Evolutionary conservation across 2,113 vertebrate species (phyloP), one percentile per base, ranked within the genome.

Genomic region (Caranx ignobilis): DNA sequence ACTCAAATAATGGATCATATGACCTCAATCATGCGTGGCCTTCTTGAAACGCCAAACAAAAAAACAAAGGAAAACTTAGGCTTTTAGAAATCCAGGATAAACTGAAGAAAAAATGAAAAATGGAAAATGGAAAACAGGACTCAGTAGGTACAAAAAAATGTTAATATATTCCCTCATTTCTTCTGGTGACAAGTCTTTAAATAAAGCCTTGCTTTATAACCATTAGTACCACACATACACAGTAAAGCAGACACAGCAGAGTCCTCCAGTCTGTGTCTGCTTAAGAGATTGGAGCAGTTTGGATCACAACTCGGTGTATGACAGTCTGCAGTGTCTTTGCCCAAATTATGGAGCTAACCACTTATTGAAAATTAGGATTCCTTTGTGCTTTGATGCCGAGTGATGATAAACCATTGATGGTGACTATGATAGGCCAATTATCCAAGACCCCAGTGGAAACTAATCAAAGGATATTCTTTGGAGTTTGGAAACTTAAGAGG

Each of bases 211-310:
- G 48, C 82, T 50, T 62, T 26, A 57, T 66, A 79, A 59, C 32
- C 83, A 48, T 61, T 47, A 45, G 45, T 10, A 2, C 43, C 55
- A 32, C 52, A 63, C 18, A 75, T 45, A 35, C 55, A 82, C 70
- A 64, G 18, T 56, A 54, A 19, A 76, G 71, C 67, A 82, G 77
- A 75, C 60, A 60, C 26, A 54, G 66, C 34, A 31, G 43, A 67
- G 80, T 21, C 54, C 70, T 79, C 6, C 6, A 41, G 84, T 63
- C 65, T 59, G 71, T 21, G 70, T 92, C 89, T 92, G 90, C 79
- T 74, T 82, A 93, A 91, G 86, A 92, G 75, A 88, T 91, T 89
- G 88, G 83, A 88, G 73, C 76, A 75, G 84, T 91, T 83, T 90
- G 87, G 83, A 84, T 83, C 81, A 39, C 1, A 45, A 75, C 77